Base-by-base conservation (phyloP, 2,797 vertebrate genomes). In the Pseudochromis fuscus region DNA sequence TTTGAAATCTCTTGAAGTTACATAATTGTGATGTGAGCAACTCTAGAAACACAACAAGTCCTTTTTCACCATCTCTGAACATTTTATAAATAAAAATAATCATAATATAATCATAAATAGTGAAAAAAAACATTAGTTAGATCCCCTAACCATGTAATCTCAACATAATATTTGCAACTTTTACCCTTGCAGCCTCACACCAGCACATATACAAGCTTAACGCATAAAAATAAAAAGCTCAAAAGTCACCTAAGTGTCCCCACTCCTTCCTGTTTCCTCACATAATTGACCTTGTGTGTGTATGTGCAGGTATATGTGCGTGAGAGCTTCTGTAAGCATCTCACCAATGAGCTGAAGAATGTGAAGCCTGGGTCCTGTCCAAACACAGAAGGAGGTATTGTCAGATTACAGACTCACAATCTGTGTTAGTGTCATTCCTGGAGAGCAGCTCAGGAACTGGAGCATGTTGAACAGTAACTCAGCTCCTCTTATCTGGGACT, bases 261-360 rank as follows among this genome's bases (percentile, higher is more conserved):
- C 25, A 21, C 5, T 33, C 5, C 23, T 8, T 19, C 21, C 10
- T 37, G 19, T n/a, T 60, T 38, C 23, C 46, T 25, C 35, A 31
- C 27, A 51, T 6, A 49, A 7, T 27, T 27, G 21, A 31, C 11
- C n/a, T 8, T 13, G 27, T 52, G 23, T 68, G 35, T 49, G 6
- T 31, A 8, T 33, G 15, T 40, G 13, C 18, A 16, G 12, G 12
- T 16, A 5, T 62, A 27, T 31, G 8, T 55, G 27, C 55, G n/a
- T 30, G 59, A 23, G 63, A 42, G 45, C 35, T 50, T 49, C 24
- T 19, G 30, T 21, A 33, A 59, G 33, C 7, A 53, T 67, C 55
- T 77, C 35, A 35, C 58, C 69, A 59, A 46, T 62, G n/a, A 82
- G 45, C 37, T 13, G 9, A 56, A 40, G 78, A 86, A 85, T 85